A percentile compares a stretch with the other conserved stretches of the same genome.
phyloP scores from a whole-genome alignment of 2,797 vertebrate species.

The Amblyopsis hoosieri region DNA sequence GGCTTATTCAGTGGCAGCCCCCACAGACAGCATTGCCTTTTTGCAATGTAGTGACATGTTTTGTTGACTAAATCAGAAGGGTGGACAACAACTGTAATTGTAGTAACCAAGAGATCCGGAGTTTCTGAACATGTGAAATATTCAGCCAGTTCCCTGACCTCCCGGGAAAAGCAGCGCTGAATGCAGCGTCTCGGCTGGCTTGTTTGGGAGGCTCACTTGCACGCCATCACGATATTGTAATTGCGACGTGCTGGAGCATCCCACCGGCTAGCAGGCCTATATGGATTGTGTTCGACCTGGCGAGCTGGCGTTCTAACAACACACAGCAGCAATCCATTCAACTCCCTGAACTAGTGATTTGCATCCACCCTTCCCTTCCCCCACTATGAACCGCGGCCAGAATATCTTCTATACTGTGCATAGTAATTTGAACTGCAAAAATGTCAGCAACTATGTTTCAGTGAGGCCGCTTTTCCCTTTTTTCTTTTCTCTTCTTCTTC shows the following conservation, averaged over 20 bases:
- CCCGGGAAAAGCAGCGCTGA: slow-evolving; percentile 47
- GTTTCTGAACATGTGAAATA: no score
- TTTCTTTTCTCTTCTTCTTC: neutral
- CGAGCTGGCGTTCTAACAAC: slow-evolving; percentile 17
- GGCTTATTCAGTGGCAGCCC: no score
- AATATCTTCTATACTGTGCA: slow-evolving; percentile 42
- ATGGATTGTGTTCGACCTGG: slow-evolving; percentile 25
- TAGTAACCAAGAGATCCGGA: no score
- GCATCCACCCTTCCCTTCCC: slow-evolving; percentile 13
- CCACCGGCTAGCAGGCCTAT: neutral
- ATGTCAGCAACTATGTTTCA: slow-evolving; percentile 60
- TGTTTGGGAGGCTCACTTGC: slow-evolving; percentile 40
- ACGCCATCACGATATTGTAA: slow-evolving; percentile 38
- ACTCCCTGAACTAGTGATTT: slow-evolving; percentile 32
- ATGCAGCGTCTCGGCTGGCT: slow-evolving; percentile 41
- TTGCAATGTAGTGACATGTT: no score
- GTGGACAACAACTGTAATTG: no score
- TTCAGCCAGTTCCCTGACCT: slow-evolving; percentile 23
- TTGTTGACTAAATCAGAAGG: no score
- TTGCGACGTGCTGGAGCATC: slow-evolving; percentile 34
- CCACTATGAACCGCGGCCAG: slow-evolving; percentile 21
- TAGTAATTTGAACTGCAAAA: slow-evolving; percentile 52
- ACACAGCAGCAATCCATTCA: slow-evolving; percentile 15
- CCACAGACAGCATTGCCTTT: no score
- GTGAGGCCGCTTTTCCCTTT: slow-evolving; percentile 40